These are phyloP conservation scores for Crossocerus cetratus DNA, from an alignment of 2,888 invertebrate species.

Conservation along the genomic window DNA sequence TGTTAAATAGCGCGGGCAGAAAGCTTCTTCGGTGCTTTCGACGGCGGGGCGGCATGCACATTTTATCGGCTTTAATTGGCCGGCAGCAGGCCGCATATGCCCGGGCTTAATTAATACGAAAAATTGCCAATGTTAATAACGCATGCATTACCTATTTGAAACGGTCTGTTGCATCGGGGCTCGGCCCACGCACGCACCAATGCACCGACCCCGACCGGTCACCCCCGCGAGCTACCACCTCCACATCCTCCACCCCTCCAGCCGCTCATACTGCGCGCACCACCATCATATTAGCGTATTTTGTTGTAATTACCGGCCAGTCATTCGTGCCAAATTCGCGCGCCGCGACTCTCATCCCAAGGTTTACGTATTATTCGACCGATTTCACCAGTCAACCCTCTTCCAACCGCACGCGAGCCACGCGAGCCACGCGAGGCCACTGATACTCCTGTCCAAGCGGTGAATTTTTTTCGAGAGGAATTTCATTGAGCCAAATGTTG, in stretches of 20 bases:
- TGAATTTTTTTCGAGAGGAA: neutral
- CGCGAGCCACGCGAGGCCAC: no score
- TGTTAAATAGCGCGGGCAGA: conserved; percentile 42
- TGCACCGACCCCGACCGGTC: conserved; percentile 55
- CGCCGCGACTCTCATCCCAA: conserved; percentile 55
- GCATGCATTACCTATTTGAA: conserved; percentile 64
- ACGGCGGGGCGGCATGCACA: conserved; percentile 49
- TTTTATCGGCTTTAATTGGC: conserved; percentile 64
- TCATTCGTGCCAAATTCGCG: conserved; percentile 46
- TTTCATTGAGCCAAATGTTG: no score
- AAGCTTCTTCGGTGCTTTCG: conserved; percentile 45
- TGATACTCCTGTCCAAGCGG: no score
- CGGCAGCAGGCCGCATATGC: conserved; percentile 55
- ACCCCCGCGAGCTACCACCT: conserved; percentile 19
- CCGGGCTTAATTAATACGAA: conserved; percentile 66
- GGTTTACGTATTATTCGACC: conserved; percentile 22
- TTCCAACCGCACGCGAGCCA: neutral
- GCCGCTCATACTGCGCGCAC: conserved; percentile 48
- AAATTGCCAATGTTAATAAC: conserved; percentile 67
- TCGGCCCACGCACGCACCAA: conserved; percentile 39
- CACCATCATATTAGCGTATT: conserved; percentile 64
- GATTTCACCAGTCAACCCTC: neutral
- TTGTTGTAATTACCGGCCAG: conserved; percentile 65
- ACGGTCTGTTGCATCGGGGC: conserved; percentile 49
- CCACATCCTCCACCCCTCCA: conserved; percentile 10